Percentiles rank a stretch among this genome's conserved stretches.
Evolutionary conservation across 2,888 invertebrate genomes (phyloP).

Genomic region (Drosophila dives): DNA sequence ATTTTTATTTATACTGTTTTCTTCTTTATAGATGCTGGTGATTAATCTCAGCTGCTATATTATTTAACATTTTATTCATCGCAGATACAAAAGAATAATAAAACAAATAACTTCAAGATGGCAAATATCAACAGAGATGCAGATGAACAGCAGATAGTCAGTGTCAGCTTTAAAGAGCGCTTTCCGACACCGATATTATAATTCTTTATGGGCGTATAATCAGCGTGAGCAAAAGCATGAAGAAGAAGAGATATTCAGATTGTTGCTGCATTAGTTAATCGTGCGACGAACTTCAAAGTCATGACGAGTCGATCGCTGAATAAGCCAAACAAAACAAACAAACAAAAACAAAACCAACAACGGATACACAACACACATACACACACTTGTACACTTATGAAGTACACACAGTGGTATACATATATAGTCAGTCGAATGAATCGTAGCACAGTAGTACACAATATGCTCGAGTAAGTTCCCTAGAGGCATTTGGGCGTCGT

Average conservation of each 20-base stretch:
- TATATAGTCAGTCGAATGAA: constrained; percentile 27
- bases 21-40: not conserved
- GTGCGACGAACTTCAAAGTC: constrained; percentile 72
- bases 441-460: constrained; percentile 50
- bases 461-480: constrained; percentile 20
- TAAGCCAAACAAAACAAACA: constrained; percentile 43
- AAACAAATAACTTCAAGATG: constrained; percentile 9
- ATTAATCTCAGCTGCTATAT: not conserved
- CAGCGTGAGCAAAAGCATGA: constrained; percentile 25
- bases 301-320: constrained; percentile 46
- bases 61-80: constrained; percentile 4
- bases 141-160: constrained; percentile 4
- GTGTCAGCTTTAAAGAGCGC: constrained; percentile 20
- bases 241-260: constrained; percentile 46
- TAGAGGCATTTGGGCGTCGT: constrained; percentile 43
- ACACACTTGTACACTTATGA: not conserved
- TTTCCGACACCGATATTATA: constrained; percentile 26
- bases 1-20: not conserved
- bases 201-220: constrained; percentile 54
- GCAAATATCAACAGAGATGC: constrained; percentile 35
- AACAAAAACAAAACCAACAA: constrained; percentile 18
- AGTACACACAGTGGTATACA: not conserved
- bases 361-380: constrained; percentile 5
- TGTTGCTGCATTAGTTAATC: constrained; percentile 74
- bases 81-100: not conserved